phyloP scores from a whole-genome alignment of 2,888 invertebrate species.

The Sesamia inferens region DNA sequence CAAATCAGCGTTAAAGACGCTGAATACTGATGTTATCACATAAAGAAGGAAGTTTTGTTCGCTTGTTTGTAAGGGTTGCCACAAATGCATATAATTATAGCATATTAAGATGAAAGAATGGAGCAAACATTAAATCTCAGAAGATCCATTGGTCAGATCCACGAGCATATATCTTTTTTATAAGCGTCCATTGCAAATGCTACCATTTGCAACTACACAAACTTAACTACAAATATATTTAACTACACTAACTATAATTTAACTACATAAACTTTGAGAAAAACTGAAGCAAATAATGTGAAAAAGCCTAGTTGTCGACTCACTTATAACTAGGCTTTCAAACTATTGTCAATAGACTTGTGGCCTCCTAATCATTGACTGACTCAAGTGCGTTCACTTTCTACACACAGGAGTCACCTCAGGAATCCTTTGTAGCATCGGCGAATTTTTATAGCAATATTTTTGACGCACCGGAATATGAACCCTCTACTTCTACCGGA shows the following conservation, averaged over 20 bases:
- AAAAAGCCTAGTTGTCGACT: not conserved
- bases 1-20: slow-evolving; percentile 38
- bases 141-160: too few species aligned
- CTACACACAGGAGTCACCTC: not conserved
- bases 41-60: slow-evolving; percentile 41
- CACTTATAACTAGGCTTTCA: not conserved
- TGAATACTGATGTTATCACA: slow-evolving; percentile 44
- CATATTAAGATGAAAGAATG: not conserved
- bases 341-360: not conserved
- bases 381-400: not conserved
- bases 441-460: not conserved
- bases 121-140: not conserved
- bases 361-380: not conserved
- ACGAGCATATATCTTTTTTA: too few species aligned
- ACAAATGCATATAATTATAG: not conserved
- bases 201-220: too few species aligned
- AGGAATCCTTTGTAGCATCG: not conserved
- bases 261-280: not conserved
- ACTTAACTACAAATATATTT: too few species aligned
- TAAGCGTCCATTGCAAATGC: not conserved
- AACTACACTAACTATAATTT: too few species aligned
- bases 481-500: not conserved
- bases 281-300: not conserved
- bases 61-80: slow-evolving; percentile 36
- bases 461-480: not conserved